phyloP scores from a whole-genome alignment of 2,113 vertebrate species.

The Lophius piscatorius region DNA sequence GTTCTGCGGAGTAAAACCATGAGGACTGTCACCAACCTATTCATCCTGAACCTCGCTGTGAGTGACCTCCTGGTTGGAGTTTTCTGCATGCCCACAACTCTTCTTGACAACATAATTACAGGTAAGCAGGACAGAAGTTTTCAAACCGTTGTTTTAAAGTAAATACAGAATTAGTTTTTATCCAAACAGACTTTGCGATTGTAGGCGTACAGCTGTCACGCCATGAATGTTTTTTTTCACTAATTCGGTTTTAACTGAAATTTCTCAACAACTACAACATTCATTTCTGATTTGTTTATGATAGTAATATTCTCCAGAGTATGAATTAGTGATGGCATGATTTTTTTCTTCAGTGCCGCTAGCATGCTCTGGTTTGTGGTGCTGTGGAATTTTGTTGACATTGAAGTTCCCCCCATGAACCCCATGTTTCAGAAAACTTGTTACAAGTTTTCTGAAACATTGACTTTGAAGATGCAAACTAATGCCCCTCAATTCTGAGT shows the following conservation, averaged over 20 bases:
- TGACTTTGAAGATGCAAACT: too few relatives aligned
- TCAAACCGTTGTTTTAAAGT: too few relatives aligned
- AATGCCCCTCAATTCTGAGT: too few relatives aligned
- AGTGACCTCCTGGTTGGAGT: slow-evolving; percentile 94
- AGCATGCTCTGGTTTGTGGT: too few relatives aligned
- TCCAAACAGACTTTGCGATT: background rate
- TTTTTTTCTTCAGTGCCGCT: too few relatives aligned
- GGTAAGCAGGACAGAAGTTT: slow-evolving; percentile 73
- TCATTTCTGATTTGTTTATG: background rate
- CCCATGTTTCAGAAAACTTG: too few relatives aligned
- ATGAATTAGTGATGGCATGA: background rate
- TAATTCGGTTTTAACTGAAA: background rate
- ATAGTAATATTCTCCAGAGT: background rate
- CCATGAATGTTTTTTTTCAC: background rate
- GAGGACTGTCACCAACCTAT: slow-evolving; percentile 91
- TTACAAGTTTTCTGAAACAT: too few relatives aligned
- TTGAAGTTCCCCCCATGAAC: too few relatives aligned
- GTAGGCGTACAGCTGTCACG: too few relatives aligned
- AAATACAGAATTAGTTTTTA: too few relatives aligned
- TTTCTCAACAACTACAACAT: background rate
- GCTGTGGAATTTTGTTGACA: too few relatives aligned
- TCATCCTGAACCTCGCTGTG: slow-evolving; percentile 92
- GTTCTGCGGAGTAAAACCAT: slow-evolving; percentile 87
- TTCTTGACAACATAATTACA: slow-evolving; percentile 94
- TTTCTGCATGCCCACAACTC: slow-evolving; percentile 96